Evolutionary conservation across 1,140 invertebrate genomes (phyloP).

Genomic region (Drosophila baimaii): DNA sequence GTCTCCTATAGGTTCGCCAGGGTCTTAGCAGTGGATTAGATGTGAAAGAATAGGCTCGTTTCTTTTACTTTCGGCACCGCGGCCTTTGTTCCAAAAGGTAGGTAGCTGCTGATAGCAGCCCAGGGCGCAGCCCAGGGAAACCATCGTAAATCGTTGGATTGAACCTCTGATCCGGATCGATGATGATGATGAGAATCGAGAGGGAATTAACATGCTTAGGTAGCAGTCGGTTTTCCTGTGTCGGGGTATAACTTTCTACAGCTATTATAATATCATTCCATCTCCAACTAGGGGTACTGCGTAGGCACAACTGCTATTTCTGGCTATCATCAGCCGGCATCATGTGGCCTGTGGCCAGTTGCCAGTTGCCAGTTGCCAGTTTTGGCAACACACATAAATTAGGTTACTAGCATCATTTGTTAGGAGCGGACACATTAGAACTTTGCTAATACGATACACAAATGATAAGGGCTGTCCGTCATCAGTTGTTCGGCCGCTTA

Average conservation of each 20-base stretch:
- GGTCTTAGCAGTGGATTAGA: conserved; percentile 73
- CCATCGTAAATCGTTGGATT: conserved; percentile 71
- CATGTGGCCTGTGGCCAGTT: conserved; percentile 27
- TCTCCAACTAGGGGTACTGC: conserved; percentile 5
- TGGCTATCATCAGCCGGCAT: conserved; percentile 49
- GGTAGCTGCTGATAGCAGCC: conserved; percentile 40
- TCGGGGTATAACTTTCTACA: conserved; percentile 23
- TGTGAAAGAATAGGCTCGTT: conserved; percentile 56
- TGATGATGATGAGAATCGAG: conserved; percentile 38
- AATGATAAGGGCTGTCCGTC: conserved; percentile 71
- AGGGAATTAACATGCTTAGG: conserved; percentile 58
- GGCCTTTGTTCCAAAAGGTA: conserved; percentile 58
- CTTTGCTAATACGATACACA: conserved; percentile 80
- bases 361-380: conserved; percentile 33
- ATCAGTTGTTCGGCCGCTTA: conserved; percentile 66
- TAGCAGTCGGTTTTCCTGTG: neutral
- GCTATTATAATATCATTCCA: conserved; percentile 24
- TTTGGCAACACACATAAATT: conserved; percentile 75
- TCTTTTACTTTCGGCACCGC: conserved; percentile 36
- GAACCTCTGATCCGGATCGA: conserved; percentile 28
- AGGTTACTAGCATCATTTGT: conserved; percentile 56
- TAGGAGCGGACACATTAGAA: conserved; percentile 61
- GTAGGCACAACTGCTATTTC: conserved; percentile 35
- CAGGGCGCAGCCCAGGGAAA: conserved; percentile 21
- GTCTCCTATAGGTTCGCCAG: conserved; percentile 12